phyloP scores from a whole-genome alignment of 2,113 vertebrate species.

The Macaca mulatta region DNA sequence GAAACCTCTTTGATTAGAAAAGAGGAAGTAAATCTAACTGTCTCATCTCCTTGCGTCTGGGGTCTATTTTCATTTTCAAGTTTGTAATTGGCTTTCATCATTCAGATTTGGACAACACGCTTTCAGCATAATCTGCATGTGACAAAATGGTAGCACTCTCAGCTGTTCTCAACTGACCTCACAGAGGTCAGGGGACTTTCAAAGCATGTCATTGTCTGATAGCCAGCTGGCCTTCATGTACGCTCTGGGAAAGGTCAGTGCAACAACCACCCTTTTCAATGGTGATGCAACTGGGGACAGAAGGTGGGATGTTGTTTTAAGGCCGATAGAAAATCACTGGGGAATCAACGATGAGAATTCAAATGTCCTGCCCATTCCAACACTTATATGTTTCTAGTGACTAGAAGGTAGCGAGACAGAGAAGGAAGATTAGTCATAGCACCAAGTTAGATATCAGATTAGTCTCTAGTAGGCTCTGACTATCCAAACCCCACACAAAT shows the following conservation, averaged over 20 bases:
- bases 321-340: not conserved
- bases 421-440: not conserved
- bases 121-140: not conserved
- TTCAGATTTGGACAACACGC: not conserved
- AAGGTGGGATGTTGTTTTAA: not conserved
- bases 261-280: not conserved
- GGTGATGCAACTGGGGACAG: not conserved
- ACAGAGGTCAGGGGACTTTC: not conserved
- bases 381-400: not conserved
- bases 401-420: not conserved
- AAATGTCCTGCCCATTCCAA: not conserved
- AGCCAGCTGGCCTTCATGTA: not conserved
- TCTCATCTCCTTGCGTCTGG: slow-evolving; percentile 43
- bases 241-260: not conserved
- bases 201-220: not conserved
- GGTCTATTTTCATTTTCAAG: not conserved
- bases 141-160: not conserved
- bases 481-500: not conserved
- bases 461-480: not conserved
- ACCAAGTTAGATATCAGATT: not conserved
- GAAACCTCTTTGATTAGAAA: slow-evolving; percentile 75
- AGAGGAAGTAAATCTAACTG: slow-evolving; percentile 74
- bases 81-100: not conserved
- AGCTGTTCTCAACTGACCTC: not conserved
- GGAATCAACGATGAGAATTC: no score